These are phyloP conservation scores for Taenioides sp. DNA, from an alignment of 2,797 vertebrate species.

Conservation along the genomic window DNA sequence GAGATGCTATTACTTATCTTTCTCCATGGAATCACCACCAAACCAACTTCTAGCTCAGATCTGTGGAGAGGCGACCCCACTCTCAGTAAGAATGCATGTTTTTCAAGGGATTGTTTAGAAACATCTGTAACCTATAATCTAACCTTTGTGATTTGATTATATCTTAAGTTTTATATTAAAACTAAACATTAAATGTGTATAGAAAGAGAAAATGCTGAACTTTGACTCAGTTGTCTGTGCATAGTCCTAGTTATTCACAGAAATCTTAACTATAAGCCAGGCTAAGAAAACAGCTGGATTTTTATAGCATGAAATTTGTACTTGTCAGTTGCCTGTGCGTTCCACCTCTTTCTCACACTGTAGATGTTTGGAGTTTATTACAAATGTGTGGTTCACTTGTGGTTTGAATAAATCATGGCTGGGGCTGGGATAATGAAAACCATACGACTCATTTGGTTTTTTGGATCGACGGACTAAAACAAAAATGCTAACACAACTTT, in stretches of 20 bases:
- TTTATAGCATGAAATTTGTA: not conserved
- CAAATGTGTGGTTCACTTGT: not conserved
- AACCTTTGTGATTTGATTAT: too few relatives aligned
- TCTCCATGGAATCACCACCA: too few relatives aligned
- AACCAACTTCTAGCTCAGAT: too few relatives aligned
- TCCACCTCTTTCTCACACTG: conserved; percentile 3
- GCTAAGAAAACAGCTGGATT: not conserved
- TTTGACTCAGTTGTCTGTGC: not conserved
- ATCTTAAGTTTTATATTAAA: too few relatives aligned
- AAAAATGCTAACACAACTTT: not conserved
- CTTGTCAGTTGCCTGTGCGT: not conserved
- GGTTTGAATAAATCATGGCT: not conserved
- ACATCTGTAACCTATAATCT: too few relatives aligned
- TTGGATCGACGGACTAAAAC: too few relatives aligned
- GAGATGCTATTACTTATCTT: too few relatives aligned
- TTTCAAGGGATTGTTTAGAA: too few relatives aligned
- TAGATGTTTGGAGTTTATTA: not conserved
- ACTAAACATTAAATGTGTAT: too few relatives aligned
- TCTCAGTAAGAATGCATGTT: too few relatives aligned
- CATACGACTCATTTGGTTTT: not conserved
- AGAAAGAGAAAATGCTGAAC: not conserved
- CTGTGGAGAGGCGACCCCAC: too few relatives aligned
- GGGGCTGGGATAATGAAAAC: not conserved
- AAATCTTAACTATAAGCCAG: not conserved
- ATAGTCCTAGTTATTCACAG: not conserved